Percentiles rank a stretch among this genome's conserved stretches.
Conservation (phyloP, 2,888 invertebrate genomes). For the Leptogaster cylindrica region DNA sequence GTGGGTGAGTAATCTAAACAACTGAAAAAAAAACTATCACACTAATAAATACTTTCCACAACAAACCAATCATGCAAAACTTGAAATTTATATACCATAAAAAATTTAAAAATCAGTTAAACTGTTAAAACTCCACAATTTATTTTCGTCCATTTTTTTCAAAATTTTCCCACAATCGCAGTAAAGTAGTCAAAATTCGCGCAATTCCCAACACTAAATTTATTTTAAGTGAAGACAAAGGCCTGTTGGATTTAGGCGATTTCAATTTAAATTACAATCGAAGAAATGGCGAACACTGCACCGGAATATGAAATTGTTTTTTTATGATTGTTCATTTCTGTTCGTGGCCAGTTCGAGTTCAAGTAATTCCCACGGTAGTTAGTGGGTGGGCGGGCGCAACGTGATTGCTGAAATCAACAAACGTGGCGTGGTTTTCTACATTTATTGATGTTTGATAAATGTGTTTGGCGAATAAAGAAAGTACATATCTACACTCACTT, state of each 20-base stretch:
- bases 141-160: neutral
- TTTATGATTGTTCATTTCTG: too few relatives aligned
- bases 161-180: constrained; percentile 12
- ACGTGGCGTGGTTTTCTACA: constrained; percentile 3
- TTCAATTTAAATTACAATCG: constrained; percentile 15
- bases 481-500: constrained; percentile 1
- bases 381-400: constrained; percentile 17
- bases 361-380: constrained; percentile 10
- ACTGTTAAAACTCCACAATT: too few relatives aligned
- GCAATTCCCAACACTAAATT: too few relatives aligned
- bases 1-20: constrained; percentile 15
- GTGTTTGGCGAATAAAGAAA: constrained; percentile 2
- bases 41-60: too few relatives aligned
- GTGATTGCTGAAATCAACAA: constrained; percentile 10
- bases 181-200: neutral
- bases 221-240: too few relatives aligned
- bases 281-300: neutral
- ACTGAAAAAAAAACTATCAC: too few relatives aligned
- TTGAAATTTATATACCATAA: too few relatives aligned
- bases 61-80: too few relatives aligned
- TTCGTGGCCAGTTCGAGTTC: neutral
- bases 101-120: too few relatives aligned
- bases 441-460: constrained; percentile 29
- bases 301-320: too few relatives aligned
- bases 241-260: too few relatives aligned